Conservation (phyloP, 2,888 invertebrate genomes). For the Thyatira batis region DNA sequence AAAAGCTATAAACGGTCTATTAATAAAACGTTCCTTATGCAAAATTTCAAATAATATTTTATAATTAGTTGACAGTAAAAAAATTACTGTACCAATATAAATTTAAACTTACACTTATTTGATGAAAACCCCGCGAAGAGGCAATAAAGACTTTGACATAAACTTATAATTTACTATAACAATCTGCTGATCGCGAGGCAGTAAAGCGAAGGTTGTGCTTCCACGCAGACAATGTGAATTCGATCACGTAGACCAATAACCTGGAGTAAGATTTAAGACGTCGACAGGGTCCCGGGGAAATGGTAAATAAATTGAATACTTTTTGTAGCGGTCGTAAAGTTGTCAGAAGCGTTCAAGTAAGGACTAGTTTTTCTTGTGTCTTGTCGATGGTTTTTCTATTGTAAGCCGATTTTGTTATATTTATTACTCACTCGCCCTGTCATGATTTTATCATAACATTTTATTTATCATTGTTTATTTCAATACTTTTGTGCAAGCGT, state of each 20-base stretch:
- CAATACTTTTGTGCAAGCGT: too few species aligned
- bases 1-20: too few species aligned
- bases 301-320: slow-evolving; percentile 51
- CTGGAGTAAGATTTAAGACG: slow-evolving; percentile 35
- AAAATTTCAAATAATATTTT: too few species aligned
- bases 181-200: slow-evolving; percentile 36
- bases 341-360: slow-evolving; percentile 24
- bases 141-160: slow-evolving; percentile 7
- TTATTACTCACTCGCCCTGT: background rate
- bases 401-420: background rate
- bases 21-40: too few species aligned
- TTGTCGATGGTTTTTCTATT: slow-evolving; percentile 2
- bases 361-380: slow-evolving; percentile 4
- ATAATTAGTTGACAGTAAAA: too few species aligned
- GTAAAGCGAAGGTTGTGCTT: slow-evolving; percentile 31
- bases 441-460: too few species aligned
- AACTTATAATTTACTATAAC: slow-evolving; percentile 20
- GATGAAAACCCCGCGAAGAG: slow-evolving; percentile 6
- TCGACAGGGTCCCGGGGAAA: slow-evolving; percentile 27
- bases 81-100: background rate
- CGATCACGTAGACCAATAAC: slow-evolving; percentile 53
- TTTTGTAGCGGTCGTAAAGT: slow-evolving; percentile 44
- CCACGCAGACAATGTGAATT: slow-evolving; percentile 39
- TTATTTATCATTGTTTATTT: too few species aligned
- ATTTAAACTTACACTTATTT: background rate